A percentile compares a stretch with the other conserved stretches of the same genome.
phyloP scores from a whole-genome alignment of 2,888 invertebrate species.

The Perizoma affinitatum region DNA sequence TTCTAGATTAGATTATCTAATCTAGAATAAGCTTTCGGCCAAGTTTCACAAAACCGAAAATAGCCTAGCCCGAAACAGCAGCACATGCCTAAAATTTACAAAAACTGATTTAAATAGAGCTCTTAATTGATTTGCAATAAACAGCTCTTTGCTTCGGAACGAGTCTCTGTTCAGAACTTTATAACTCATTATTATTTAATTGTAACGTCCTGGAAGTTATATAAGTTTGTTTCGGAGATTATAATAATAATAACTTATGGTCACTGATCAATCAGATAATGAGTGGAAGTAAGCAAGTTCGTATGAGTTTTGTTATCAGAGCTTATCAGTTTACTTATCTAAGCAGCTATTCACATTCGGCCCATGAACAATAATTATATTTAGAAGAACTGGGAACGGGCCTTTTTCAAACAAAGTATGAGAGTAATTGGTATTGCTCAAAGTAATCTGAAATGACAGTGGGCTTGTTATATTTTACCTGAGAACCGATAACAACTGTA shows the following conservation, averaged over 20 bases:
- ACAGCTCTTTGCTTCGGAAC: slow-evolving; percentile 44
- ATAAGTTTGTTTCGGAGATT: slow-evolving; percentile 14
- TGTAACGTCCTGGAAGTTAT: slow-evolving; percentile 30
- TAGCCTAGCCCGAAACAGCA: slow-evolving; percentile 4
- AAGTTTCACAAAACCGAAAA: slow-evolving; percentile 11
- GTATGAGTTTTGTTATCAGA: too few relatives aligned
- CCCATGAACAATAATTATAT: too few relatives aligned
- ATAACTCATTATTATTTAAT: slow-evolving; percentile 34
- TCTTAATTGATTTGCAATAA: slow-evolving; percentile 64
- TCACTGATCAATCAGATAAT: neutral
- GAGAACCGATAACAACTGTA: too few relatives aligned
- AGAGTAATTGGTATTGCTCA: too few relatives aligned
- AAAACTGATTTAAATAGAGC: slow-evolving; percentile 56
- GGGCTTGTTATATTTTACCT: too few relatives aligned
- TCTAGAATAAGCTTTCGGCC: slow-evolving; percentile 4
- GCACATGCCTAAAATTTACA: slow-evolving; percentile 33
- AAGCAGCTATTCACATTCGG: too few relatives aligned
- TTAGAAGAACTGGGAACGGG: too few relatives aligned
- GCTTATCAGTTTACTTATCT: too few relatives aligned
- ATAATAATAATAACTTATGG: neutral
- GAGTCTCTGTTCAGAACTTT: slow-evolving; percentile 40
- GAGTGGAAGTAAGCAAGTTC: too few relatives aligned
- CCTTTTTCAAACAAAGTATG: too few relatives aligned
- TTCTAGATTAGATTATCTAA: too few relatives aligned
- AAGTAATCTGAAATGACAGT: too few relatives aligned